These are phyloP conservation scores for Geopemphigus sp. DNA, from an alignment of 1,140 invertebrate species.

Conservation along the genomic window DNA sequence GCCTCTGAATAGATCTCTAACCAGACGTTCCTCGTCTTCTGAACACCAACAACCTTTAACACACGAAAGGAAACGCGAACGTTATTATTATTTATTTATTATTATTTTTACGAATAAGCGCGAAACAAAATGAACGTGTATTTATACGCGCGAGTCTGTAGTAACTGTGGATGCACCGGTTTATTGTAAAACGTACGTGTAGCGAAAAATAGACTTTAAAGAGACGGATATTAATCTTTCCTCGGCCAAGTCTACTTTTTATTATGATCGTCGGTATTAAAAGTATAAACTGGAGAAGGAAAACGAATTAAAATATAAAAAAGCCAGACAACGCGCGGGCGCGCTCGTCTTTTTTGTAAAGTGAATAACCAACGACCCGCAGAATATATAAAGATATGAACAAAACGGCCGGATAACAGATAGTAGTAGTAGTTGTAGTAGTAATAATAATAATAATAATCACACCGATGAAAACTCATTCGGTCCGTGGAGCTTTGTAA, in stretches of 20 bases:
- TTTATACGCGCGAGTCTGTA: too few relatives aligned
- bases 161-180: too few relatives aligned
- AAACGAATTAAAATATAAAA: constrained; percentile 11
- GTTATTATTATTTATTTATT: too few relatives aligned
- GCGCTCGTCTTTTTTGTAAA: background rate
- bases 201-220: too few relatives aligned
- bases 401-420: constrained; percentile 52
- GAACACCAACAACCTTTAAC: constrained; percentile 64
- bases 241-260: background rate
- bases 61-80: constrained; percentile 44
- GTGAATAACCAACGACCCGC: background rate
- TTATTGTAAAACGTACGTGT: too few relatives aligned
- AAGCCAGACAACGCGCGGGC: background rate
- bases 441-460: constrained; percentile 51
- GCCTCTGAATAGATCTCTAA: constrained; percentile 93
- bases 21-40: constrained; percentile 93
- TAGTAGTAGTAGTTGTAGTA: constrained; percentile 52
- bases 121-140: too few relatives aligned
- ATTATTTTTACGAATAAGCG: background rate
- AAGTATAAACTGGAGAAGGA: background rate
- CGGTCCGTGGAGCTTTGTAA: constrained; percentile 9
- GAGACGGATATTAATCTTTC: background rate
- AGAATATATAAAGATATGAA: background rate
- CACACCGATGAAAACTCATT: constrained; percentile 50
- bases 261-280: constrained; percentile 4